Base-by-base conservation (phyloP, 2,888 invertebrate genomes). In the Scaptomyza polygonia region DNA sequence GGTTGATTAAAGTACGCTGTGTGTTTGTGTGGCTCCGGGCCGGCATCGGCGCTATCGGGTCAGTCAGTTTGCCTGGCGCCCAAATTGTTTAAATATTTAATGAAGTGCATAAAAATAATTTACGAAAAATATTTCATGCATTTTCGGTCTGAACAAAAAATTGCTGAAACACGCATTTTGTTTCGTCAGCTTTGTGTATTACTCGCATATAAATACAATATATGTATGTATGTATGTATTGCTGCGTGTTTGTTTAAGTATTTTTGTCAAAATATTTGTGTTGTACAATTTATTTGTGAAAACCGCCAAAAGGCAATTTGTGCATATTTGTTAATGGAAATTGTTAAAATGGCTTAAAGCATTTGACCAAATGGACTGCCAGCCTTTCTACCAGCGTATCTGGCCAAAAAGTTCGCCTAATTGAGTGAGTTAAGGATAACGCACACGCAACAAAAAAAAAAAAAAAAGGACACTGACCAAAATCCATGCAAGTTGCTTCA, bases 271-370 rank as follows among this genome's bases (percentile, higher is more conserved):
- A 86, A 81, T 67, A 79, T 69, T 86, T 86, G 74, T 72, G 74
- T 72, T 67, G 57, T 71, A 72, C 64, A 78, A 82, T 74, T 79
- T 86, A 82, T 88, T 83, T 86, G 72, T 66, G 54, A 83, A 86
- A 88, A 86, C 86, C 88, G 86, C 87, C 85, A 77, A 85, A 87
- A 88, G 86, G 83, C 88, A 88, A 86, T 76, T 81, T 86, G 72
- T 74, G 82, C 78, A 89, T 85, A 88, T 89, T 90, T 89, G 86
- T 89, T 90, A 89, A 89, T 82, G 82, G 82, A 87, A 89, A 90
- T 90, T 90, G 83, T 87, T 90, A 70, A 88, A 90, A 90, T 89
- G 86, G 86, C 67, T 81, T 72, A 68, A 69, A 81, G 72, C 74
- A 77, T 83, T 78, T 78, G 67, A 75, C 69, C 81, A 75, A 86